Conservation (phyloP, 2,888 invertebrate genomes). For the Synanthedon myopaeformis region DNA sequence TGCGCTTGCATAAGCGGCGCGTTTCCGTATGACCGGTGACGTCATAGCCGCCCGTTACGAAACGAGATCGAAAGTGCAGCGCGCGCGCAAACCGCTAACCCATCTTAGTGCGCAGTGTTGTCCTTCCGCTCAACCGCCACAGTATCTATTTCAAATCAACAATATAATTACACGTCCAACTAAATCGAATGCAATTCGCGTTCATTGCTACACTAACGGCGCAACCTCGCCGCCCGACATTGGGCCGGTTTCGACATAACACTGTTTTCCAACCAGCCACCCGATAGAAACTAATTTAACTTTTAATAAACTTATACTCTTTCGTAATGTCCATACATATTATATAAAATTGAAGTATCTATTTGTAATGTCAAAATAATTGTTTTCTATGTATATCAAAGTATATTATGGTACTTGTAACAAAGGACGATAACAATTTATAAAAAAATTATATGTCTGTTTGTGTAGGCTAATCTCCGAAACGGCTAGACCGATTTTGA, state of each 20-base stretch:
- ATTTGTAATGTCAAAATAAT: no score
- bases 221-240: constrained; percentile 31
- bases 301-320: no score
- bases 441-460: no score
- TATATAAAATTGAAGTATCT: no score
- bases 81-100: constrained; percentile 7
- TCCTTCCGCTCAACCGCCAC: background rate
- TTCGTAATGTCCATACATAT: no score
- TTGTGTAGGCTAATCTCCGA: no score
- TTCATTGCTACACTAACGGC: constrained; percentile 22
- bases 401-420: no score
- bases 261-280: constrained; percentile 8
- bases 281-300: constrained; percentile 30
- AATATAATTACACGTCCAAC: constrained; percentile 5
- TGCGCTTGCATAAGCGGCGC: constrained; percentile 20
- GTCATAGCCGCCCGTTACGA: constrained; percentile 17
- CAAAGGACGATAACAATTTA: no score
- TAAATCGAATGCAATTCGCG: constrained; percentile 19
- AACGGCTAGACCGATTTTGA: no score
- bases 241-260: constrained; percentile 33
- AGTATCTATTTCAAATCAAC: constrained; percentile 11
- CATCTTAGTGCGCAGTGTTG: constrained; percentile 4
- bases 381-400: no score
- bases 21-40: constrained; percentile 17
- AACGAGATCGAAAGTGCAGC: constrained; percentile 11